Evolutionary conservation across 2,113 vertebrate species (phyloP).

Genomic region (Coracopsis vasa): DNA sequence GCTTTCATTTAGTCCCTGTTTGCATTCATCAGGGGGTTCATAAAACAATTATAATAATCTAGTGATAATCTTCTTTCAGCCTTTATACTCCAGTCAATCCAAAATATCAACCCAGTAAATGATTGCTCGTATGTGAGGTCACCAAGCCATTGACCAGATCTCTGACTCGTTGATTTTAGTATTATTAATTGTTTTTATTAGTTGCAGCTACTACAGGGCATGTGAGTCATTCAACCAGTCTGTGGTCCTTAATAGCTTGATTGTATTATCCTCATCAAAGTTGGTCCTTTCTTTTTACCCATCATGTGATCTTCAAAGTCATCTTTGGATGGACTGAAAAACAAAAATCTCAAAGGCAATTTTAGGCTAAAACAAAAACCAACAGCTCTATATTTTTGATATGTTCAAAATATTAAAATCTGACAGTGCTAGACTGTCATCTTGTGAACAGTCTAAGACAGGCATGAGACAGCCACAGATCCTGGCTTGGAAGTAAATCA

Average conservation of each 20-base stretch:
- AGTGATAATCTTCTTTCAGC: slow-evolving; percentile 69
- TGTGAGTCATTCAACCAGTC: not conserved
- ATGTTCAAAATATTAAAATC: not conserved
- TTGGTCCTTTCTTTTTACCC: not conserved
- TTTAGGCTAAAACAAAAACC: slow-evolving; percentile 7
- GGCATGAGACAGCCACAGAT: not conserved
- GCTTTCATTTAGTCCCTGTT: slow-evolving; percentile 64
- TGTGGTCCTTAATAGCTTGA: slow-evolving; percentile 11
- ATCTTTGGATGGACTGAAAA: slow-evolving; percentile 7
- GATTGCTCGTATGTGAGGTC: not conserved
- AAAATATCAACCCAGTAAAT: slow-evolving; percentile 47
- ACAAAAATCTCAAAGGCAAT: not conserved
- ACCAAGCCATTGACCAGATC: not conserved
- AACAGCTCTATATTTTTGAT: not conserved
- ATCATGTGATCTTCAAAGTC: slow-evolving; percentile 38
- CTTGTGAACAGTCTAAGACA: slow-evolving; percentile 21
- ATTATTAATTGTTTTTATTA: slow-evolving; percentile 55
- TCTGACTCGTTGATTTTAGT: slow-evolving; percentile 27
- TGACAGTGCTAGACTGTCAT: slow-evolving; percentile 29
- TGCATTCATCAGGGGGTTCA: slow-evolving; percentile 63
- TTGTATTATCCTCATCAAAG: slow-evolving; percentile 53
- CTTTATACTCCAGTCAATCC: slow-evolving; percentile 49
- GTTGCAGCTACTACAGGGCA: slow-evolving; percentile 12
- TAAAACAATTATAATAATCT: slow-evolving; percentile 70
- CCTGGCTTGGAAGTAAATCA: not conserved